Conservation (phyloP, 2,113 vertebrate genomes). For the Menidia beryllina region DNA sequence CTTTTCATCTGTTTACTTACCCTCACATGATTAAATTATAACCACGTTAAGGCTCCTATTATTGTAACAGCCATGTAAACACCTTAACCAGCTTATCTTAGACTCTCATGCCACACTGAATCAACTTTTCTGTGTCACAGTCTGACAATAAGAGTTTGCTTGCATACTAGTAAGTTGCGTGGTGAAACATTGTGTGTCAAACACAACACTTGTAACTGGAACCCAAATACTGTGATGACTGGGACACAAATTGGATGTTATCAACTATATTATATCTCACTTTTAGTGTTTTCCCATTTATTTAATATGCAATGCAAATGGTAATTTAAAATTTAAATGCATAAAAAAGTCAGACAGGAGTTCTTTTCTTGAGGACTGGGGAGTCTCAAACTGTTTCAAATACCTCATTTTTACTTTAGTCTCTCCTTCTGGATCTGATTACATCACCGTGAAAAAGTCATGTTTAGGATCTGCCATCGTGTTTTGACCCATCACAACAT, state of each 20-base stretch:
- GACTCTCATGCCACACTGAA: neutral
- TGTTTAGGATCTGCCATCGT: neutral
- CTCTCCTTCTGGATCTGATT: neutral
- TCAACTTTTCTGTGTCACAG: conserved; percentile 1
- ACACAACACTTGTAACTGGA: too few species aligned
- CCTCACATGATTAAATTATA: conserved; percentile 34
- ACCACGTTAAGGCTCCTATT: conserved; percentile 28
- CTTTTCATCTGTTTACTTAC: conserved; percentile 40
- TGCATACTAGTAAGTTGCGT: too few species aligned
- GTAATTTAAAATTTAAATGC: too few species aligned
- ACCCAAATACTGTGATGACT: too few species aligned
- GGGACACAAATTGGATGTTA: too few species aligned
- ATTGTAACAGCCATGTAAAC: conserved; percentile 29
- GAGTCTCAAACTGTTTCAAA: neutral
- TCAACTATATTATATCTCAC: too few species aligned
- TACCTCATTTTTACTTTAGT: neutral
- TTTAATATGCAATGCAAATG: neutral
- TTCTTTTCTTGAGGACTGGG: too few species aligned
- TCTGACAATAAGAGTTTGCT: too few species aligned
- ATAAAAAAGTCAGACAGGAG: too few species aligned
- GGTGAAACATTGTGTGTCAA: too few species aligned
- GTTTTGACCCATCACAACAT: neutral
- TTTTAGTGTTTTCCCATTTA: too few species aligned
- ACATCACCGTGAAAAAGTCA: neutral
- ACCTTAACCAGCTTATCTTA: conserved; percentile 19